Evolutionary conservation across 2,888 invertebrate genomes (phyloP).

Genomic region (Ceratothoa steindachneri): DNA sequence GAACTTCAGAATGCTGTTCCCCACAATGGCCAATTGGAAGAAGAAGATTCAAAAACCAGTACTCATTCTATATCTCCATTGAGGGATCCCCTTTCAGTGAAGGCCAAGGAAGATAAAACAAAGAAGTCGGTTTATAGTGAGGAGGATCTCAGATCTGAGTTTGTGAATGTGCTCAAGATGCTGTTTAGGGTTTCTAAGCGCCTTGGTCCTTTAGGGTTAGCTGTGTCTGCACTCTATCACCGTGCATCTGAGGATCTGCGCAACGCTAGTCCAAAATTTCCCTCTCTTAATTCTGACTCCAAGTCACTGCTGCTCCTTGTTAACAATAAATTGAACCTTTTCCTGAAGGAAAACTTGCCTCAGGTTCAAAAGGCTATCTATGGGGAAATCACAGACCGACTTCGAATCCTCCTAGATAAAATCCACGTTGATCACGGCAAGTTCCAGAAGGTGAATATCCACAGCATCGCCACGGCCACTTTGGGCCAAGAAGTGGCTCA

Average conservation of each 20-base stretch:
- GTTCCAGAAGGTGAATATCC: background rate
- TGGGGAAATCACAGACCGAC: constrained; percentile 2
- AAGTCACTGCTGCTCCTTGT: background rate
- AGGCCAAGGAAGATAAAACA: background rate
- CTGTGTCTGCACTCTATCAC: constrained; percentile 1
- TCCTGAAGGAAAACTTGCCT: background rate
- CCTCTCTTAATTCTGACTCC: background rate
- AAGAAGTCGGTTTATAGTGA: background rate
- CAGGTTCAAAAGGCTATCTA: constrained; percentile 5
- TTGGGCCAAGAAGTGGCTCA: background rate
- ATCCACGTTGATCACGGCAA: background rate
- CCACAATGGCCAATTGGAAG: background rate
- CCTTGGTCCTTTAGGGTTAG: background rate
- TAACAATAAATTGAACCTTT: background rate
- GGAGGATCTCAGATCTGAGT: background rate
- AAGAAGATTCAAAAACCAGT: background rate
- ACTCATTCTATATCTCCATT: background rate
- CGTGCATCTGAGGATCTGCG: background rate
- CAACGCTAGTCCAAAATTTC: background rate
- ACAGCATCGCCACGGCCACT: background rate
- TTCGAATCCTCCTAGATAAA: background rate
- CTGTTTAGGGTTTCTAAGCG: background rate
- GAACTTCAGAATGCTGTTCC: background rate
- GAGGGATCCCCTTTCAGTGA: background rate
- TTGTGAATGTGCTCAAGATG: background rate